phyloP scores from a whole-genome alignment of 2,888 invertebrate species.

The Tetramorium bicarinatum region DNA sequence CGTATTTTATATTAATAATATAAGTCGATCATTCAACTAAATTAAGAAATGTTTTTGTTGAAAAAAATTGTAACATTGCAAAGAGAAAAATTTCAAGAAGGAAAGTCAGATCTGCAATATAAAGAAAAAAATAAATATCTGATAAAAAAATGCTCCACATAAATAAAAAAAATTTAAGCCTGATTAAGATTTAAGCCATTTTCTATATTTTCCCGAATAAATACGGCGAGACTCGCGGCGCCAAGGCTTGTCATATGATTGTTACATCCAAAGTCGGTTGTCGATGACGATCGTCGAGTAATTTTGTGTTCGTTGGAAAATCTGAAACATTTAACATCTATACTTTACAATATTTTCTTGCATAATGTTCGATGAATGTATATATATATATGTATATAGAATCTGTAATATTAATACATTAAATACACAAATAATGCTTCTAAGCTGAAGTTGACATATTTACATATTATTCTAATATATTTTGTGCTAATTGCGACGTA shows the following conservation, averaged over 20 bases:
- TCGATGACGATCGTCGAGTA: slow-evolving; percentile 53
- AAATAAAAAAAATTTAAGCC: slow-evolving; percentile 1
- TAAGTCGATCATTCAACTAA: background rate
- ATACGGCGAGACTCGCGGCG: slow-evolving; percentile 83
- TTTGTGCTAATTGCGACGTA: background rate
- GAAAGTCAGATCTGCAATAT: background rate
- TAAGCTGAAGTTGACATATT: background rate
- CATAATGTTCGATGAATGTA: background rate
- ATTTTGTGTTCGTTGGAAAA: slow-evolving; percentile 2
- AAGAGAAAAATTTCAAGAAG: background rate
- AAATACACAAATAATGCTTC: background rate
- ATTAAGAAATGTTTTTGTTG: background rate
- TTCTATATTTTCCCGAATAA: slow-evolving; percentile 80
- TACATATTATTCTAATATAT: slow-evolving; percentile 4
- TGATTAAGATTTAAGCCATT: slow-evolving; percentile 57
- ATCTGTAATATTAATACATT: background rate
- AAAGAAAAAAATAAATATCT: background rate
- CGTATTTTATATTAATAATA: background rate
- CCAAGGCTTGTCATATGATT: slow-evolving; percentile 86
- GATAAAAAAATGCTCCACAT: background rate
- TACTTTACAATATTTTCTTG: background rate
- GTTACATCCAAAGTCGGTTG: slow-evolving; percentile 85
- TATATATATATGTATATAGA: background rate
- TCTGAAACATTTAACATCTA: slow-evolving; percentile 45
- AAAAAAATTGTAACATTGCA: background rate